These are phyloP conservation scores for Malurus splendens DNA, from an alignment of 2,797 vertebrate species.

Conservation along the genomic window DNA sequence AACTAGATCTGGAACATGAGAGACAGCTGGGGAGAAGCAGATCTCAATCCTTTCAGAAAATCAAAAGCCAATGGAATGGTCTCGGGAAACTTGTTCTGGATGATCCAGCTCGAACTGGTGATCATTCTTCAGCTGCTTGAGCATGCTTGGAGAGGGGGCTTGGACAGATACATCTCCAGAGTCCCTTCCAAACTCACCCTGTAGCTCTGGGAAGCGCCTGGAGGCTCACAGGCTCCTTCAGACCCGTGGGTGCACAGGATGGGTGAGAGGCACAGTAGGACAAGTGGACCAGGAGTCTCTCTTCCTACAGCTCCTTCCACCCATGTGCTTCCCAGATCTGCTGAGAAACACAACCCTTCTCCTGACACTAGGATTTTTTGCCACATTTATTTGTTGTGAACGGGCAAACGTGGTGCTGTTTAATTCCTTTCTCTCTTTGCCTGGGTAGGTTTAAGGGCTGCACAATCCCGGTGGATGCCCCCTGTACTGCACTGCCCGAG, in stretches of 20 bases:
- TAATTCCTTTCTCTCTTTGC: not conserved
- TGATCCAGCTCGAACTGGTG: not conserved
- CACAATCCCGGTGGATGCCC: not conserved
- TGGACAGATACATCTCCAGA: not conserved
- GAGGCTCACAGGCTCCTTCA: not conserved
- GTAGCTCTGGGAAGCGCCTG: not conserved
- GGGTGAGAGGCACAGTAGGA: not conserved
- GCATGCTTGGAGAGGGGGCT: not conserved
- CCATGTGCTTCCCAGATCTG: not conserved
- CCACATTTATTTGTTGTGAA: not conserved
- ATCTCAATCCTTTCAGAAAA: not conserved
- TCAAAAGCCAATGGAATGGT: not conserved
- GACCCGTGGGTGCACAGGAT: not conserved
- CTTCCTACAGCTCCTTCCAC: not conserved
- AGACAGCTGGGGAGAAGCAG: not conserved
- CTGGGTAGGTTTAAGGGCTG: not conserved
- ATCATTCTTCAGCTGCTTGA: not conserved
- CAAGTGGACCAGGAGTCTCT: not conserved
- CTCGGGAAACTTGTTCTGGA: not conserved
- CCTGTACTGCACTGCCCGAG: accelerated
- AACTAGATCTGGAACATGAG: not conserved
- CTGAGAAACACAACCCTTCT: not conserved
- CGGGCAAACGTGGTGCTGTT: not conserved
- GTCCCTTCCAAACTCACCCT: not conserved
- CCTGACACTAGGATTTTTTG: not conserved